Conservation (phyloP, 2,888 invertebrate genomes). For the Sclerodermus sp. region DNA sequence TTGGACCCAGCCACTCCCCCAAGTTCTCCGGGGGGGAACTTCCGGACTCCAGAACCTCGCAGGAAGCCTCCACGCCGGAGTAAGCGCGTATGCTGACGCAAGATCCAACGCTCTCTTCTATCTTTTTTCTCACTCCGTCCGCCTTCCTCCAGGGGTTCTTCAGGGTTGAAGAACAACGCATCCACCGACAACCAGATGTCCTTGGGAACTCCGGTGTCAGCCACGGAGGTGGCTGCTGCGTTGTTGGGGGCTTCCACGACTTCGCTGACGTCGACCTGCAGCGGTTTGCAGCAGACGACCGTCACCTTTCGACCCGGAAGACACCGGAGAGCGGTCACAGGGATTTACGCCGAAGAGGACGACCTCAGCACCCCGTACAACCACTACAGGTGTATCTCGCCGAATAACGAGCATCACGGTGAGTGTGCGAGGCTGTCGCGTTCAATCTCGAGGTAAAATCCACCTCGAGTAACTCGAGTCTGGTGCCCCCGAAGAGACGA, state of each 20-base stretch:
- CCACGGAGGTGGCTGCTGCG: slow-evolving; percentile 61
- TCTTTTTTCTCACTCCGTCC: too few relatives aligned
- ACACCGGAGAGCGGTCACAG: slow-evolving; percentile 45
- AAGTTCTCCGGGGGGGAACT: too few relatives aligned
- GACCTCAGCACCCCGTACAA: slow-evolving; percentile 76
- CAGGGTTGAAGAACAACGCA: slow-evolving; percentile 13
- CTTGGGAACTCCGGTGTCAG: slow-evolving; percentile 60
- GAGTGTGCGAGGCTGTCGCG: too few relatives aligned
- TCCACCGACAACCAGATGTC: slow-evolving; percentile 58
- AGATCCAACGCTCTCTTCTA: too few relatives aligned
- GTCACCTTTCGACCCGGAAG: slow-evolving; percentile 39
- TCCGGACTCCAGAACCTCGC: too few relatives aligned
- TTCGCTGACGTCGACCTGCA: slow-evolving; percentile 54
- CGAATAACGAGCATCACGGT: slow-evolving; percentile 61
- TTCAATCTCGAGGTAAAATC: too few relatives aligned
- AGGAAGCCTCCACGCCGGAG: too few relatives aligned
- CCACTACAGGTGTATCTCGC: slow-evolving; percentile 73
- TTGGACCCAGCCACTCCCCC: background rate
- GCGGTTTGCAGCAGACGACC: slow-evolving; percentile 15
- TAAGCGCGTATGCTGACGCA: too few relatives aligned
- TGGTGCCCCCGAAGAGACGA: background rate
- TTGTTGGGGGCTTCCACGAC: slow-evolving; percentile 61
- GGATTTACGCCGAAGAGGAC: slow-evolving; percentile 59
- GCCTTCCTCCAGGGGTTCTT: too few relatives aligned
- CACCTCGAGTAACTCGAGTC: background rate